Evolutionary conservation across 2,113 vertebrate species (phyloP), one percentile per base, ranked within the genome.

Genomic region (Toxotes chatareus): DNA sequence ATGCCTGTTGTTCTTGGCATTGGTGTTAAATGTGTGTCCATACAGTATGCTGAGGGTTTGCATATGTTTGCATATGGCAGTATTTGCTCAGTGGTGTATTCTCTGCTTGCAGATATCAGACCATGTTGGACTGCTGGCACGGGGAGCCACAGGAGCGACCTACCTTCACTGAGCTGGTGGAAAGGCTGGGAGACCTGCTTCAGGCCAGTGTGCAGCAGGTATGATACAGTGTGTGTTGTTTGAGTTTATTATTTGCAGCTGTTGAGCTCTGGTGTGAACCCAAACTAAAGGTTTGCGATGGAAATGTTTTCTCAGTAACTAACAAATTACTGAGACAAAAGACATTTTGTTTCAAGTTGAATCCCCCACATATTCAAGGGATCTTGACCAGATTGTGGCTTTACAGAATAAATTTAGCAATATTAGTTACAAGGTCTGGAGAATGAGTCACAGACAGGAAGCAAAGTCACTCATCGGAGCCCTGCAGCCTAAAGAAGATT

Each of bases 171-270:
- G 96, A 98, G 75, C 95, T 99, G 11, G 97, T 98, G 79, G 96
- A 97, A 77, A 94, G 91, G 68, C 91, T 99, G 23, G 97, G 97
- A 90, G 97, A 99, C 72, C 93, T 99, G n/a, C 96, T 98, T 0
- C 97, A 98, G 91, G 97, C 97, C 70, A 99, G 96, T 0, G 97
- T 98, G n/a, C 96, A 99, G 90, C 97, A 98, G 96, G 97, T 98
- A 93, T 40, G 49, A 34, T 1, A 9, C 4, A 23, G 5, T 11
- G 34, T 0, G 23, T 36, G 36, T 44, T 36, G 42, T n/a, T 60
- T 56, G 23, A 44, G 14, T 69, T 76, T 27, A 0, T 66, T 73
- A 61, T 21, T 27, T 70, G 40, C 51, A 56, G 36, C 59, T 42
- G 46, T 78, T 31, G n/a, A 36, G 42, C 56, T 62, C 38, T 32